phyloP scores from a whole-genome alignment of 2,113 vertebrate genomes.

The Heptranchias perlo region DNA sequence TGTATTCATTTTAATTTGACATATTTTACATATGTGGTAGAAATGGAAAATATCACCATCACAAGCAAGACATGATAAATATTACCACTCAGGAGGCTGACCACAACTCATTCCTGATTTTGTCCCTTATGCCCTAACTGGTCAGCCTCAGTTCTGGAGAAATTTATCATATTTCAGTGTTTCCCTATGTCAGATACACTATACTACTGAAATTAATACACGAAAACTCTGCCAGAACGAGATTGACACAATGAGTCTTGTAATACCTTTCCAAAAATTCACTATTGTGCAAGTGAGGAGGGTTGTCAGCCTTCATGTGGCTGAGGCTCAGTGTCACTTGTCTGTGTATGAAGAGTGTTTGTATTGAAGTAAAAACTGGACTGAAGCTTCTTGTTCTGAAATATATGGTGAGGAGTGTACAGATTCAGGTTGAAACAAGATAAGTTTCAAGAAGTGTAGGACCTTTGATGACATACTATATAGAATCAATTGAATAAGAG shows the following conservation, averaged over 20 bases:
- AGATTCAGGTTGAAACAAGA: not conserved
- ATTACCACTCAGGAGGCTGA: not conserved
- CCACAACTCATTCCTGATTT: not conserved
- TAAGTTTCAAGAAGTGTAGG: not conserved
- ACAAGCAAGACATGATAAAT: not conserved
- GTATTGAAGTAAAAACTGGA: not conserved
- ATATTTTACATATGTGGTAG: not conserved
- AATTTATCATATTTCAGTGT: not conserved
- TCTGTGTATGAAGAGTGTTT: not conserved
- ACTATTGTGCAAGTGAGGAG: not conserved
- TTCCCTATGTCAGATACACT: not conserved
- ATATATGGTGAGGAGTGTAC: not conserved
- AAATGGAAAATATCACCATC: not conserved
- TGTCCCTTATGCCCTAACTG: not conserved
- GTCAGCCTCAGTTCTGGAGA: not conserved
- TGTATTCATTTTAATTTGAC: not conserved
- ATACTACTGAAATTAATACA: not conserved
- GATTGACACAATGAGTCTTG: not conserved
- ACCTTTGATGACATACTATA: not conserved
- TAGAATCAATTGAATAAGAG: not conserved
- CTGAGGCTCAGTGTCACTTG: not conserved
- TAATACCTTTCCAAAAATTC: not conserved
- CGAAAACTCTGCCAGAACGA: not conserved
- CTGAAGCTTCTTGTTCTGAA: not conserved
- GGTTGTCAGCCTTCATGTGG: not conserved